Base-by-base conservation (phyloP, 2,113 vertebrate species). In the human (Homo sapiens) region DNA sequence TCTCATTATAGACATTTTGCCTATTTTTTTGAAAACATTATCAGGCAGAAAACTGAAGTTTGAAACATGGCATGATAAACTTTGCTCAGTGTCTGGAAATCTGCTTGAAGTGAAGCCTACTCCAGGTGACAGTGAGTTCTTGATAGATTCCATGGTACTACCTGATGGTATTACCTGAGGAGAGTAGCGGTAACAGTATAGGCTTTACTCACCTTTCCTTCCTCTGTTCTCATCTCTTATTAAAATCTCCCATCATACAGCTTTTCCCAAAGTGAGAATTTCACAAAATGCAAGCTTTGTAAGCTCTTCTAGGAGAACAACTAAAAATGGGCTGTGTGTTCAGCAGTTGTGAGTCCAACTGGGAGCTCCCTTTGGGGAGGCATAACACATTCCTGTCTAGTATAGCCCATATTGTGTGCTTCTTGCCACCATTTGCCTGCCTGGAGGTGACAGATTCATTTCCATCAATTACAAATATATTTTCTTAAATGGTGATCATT, bases 341-440 rank as follows among this genome's bases (percentile, higher is more conserved):
- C 48, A 18, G 20, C 1, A 0, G 5, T 4, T 18, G 9, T 2
- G 22, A 43, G 5, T 32, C 13, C 6, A 4, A 35, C 48, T 55
- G 79, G 64, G 1, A 1, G 6, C 6, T 0, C 3, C n/a, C 82
- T 70, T 3, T 12, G 25, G 50, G 13, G 35, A 1, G 50, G 61
- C 30, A 10, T 7, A 27, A 14, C 1, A 0, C 3, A 1, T 1
- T 4, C 8, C 6, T 22, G 13, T 13, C 9, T 80, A 3, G 2
- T 3, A 0, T 1, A 25, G 30, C 3, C 16, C 20, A 0, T 16
- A 6, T 1, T 0, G 9, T 3, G 7, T 2, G 35, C 55, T 5
- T 25, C 0, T 7, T 4, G 12, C 4, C 2, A 8, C 5, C 6
- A 2, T 32, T 2, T 6, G 2, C 23, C 5, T 86, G 22, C 5